A percentile compares a stretch with the other conserved stretches of the same genome.
Evolutionary conservation across 2,113 vertebrate genomes (phyloP).

Genomic region (Porphyrio hochstetteri): DNA sequence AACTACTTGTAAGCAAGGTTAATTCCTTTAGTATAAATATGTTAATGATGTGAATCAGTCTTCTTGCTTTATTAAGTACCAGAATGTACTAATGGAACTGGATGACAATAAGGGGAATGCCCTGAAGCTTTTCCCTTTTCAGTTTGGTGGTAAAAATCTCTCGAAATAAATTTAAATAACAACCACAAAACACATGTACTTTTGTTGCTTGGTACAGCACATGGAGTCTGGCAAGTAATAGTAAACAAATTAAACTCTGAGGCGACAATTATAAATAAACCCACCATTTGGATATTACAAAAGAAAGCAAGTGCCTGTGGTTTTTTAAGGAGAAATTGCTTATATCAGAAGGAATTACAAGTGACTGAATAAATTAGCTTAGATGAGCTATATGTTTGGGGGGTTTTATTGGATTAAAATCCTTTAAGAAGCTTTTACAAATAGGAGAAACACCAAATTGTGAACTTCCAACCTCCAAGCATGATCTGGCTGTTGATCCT

Average conservation of each 20-base stretch:
- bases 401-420: neutral
- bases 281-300: neutral
- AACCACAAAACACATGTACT: neutral
- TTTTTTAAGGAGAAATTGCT: neutral
- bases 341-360: neutral
- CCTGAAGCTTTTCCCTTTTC: neutral
- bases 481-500: neutral
- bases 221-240: neutral
- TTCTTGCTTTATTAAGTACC: neutral
- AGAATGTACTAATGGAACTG: neutral
- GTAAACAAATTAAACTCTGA: neutral
- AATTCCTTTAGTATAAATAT: neutral
- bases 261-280: neutral
- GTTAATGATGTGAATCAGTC: neutral
- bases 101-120: neutral
- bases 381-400: neutral
- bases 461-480: neutral
- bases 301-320: neutral
- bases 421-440: neutral
- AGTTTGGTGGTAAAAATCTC: neutral
- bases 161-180: neutral
- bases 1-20: neutral
- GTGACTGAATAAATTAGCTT: neutral
- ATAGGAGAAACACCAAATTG: neutral
- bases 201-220: neutral